Conservation (phyloP, 2,113 vertebrate genomes). For the Tonatia bakeri region DNA sequence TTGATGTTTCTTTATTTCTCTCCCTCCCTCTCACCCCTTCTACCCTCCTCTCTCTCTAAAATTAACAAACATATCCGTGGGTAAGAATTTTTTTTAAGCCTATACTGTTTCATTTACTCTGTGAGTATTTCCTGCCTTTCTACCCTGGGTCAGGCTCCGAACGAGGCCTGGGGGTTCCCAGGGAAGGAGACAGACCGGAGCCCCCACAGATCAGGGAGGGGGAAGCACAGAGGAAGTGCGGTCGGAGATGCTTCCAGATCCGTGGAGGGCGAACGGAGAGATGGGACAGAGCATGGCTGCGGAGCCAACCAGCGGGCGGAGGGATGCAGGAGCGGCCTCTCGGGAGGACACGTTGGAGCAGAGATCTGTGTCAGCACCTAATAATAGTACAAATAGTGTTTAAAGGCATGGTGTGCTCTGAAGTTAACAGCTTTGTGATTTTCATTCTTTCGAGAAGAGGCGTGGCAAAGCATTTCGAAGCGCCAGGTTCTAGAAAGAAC, state of each 20-base stretch:
- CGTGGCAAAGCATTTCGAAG: background rate
- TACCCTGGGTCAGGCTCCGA: background rate
- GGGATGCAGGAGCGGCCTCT: background rate
- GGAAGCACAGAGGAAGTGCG: background rate
- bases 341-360: background rate
- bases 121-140: background rate
- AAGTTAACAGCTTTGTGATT: background rate
- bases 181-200: background rate
- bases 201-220: fast-evolving
- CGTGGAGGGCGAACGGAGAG: background rate
- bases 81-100: too few relatives aligned
- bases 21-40: too few relatives aligned
- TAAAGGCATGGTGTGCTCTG: background rate
- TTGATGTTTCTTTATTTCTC: too few relatives aligned
- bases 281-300: background rate
- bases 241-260: background rate
- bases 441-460: background rate
- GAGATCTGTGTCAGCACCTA: background rate
- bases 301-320: background rate
- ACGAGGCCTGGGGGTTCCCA: background rate
- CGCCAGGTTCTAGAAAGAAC: background rate
- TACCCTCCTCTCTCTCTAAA: too few relatives aligned
- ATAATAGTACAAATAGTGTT: background rate
- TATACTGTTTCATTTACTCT: background rate
- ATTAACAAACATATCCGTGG: too few relatives aligned